phyloP scores from a whole-genome alignment of 2,888 invertebrate genomes.

The Himalopsyche tibetana region DNA sequence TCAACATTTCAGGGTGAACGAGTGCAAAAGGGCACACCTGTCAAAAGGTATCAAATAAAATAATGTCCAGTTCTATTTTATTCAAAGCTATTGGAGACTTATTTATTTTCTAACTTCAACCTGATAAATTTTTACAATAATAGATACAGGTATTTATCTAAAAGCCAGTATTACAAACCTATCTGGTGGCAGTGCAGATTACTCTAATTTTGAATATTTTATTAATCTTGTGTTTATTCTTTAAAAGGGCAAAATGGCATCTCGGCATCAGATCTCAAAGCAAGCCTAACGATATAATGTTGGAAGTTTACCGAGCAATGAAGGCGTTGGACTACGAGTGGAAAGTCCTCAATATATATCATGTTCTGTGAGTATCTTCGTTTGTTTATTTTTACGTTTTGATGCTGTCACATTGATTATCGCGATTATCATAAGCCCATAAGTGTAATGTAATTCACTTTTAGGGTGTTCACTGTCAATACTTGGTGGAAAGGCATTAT shows the following conservation, averaged over 20 bases:
- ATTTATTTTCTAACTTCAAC: not conserved
- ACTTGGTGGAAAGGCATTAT: no score
- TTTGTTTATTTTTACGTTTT: not conserved
- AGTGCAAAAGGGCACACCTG: conserved; percentile 79
- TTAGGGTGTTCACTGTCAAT: no score
- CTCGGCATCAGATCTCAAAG: conserved; percentile 98
- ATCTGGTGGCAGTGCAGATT: no score
- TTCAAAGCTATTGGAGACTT: no score
- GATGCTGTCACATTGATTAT: no score
- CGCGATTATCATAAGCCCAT: no score
- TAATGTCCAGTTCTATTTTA: no score
- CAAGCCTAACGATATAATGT: conserved; percentile 99
- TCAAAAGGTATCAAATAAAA: conserved; percentile 77
- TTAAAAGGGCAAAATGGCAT: conserved; percentile 95
- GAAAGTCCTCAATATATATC: conserved; percentile 98
- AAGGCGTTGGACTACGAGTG: conserved; percentile 98
- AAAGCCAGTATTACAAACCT: no score
- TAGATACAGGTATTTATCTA: no score
- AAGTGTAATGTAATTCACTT: no score
- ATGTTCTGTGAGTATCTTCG: conserved; percentile 79
- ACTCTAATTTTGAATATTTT: no score
- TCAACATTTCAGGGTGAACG: conserved; percentile 67
- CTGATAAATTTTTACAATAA: not conserved
- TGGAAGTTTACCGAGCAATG: conserved; percentile 99
- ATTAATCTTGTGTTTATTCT: not conserved